Conservation (phyloP, 2,888 invertebrate genomes). For the Diaphora mendica region DNA sequence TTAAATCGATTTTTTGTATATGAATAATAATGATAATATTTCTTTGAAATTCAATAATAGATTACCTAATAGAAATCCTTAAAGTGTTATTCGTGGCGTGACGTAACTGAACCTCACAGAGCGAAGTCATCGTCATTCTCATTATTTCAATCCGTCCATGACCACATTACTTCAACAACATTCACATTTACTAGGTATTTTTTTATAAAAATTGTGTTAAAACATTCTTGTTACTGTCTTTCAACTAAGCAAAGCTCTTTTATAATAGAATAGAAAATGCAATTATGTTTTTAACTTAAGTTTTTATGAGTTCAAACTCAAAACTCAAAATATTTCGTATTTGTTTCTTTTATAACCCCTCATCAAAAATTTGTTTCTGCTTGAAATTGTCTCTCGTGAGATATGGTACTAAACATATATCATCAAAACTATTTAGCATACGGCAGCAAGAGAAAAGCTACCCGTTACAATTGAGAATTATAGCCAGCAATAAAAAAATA, state of each 20-base stretch:
- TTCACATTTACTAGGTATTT: not conserved
- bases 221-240: not conserved
- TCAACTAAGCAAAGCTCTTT: too few relatives aligned
- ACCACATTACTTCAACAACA: not conserved
- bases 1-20: too few relatives aligned
- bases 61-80: not conserved
- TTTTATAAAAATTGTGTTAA: not conserved
- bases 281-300: not conserved
- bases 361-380: not conserved
- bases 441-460: conserved; percentile 39
- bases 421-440: conserved; percentile 42
- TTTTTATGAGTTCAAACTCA: too few relatives aligned
- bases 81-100: not conserved
- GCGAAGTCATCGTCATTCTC: not conserved
- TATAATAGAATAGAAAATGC: not conserved
- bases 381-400: conserved; percentile 16
- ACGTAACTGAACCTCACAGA: not conserved
- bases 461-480: conserved; percentile 47
- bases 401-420: conserved; percentile 21
- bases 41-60: not conserved
- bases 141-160: not conserved
- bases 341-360: not conserved
- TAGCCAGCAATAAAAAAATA: conserved; percentile 51
- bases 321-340: too few relatives aligned
- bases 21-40: too few relatives aligned